These are phyloP conservation scores for Danio choprae DNA, from an alignment of 2,797 vertebrate species.

Conservation along the genomic window DNA sequence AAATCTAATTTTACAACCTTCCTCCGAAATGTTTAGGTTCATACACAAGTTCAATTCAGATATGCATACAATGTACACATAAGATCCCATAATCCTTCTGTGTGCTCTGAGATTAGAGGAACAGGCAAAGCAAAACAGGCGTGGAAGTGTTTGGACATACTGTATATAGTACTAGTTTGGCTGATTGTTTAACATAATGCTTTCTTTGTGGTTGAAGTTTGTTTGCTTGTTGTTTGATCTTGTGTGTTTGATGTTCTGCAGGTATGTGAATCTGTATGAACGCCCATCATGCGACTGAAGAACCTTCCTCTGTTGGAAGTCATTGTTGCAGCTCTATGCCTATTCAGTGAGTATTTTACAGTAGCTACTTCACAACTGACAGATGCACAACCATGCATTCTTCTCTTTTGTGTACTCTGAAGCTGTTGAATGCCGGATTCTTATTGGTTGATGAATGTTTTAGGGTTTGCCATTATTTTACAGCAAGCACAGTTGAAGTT, in stretches of 20 bases:
- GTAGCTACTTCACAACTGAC: background rate
- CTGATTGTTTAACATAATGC: background rate
- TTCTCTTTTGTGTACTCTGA: background rate
- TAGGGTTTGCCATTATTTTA: too few species aligned
- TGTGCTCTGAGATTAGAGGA: conserved; percentile 22
- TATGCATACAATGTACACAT: background rate
- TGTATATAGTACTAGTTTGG: background rate
- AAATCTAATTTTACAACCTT: conserved; percentile 1
- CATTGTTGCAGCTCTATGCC: conserved; percentile 62
- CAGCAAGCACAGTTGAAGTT: too few species aligned
- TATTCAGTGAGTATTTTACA: conserved; percentile 72
- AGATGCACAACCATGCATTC: background rate
- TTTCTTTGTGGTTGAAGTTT: conserved; percentile 8
- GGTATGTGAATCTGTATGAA: conserved; percentile 74
- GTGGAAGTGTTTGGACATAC: conserved; percentile 10
- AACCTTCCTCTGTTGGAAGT: conserved; percentile 65
- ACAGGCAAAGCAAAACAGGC: background rate
- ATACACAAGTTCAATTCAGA: background rate
- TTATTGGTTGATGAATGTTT: too few species aligned
- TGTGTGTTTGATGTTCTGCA: conserved; percentile 65
- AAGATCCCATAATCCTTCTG: conserved; percentile 2
- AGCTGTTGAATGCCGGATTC: too few species aligned
- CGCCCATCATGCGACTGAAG: conserved; percentile 73
- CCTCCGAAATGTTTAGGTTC: background rate
- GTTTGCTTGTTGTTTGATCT: conserved; percentile 52